Evolutionary conservation across 2,888 invertebrate species (phyloP).

Genomic region (Neria commutata): DNA sequence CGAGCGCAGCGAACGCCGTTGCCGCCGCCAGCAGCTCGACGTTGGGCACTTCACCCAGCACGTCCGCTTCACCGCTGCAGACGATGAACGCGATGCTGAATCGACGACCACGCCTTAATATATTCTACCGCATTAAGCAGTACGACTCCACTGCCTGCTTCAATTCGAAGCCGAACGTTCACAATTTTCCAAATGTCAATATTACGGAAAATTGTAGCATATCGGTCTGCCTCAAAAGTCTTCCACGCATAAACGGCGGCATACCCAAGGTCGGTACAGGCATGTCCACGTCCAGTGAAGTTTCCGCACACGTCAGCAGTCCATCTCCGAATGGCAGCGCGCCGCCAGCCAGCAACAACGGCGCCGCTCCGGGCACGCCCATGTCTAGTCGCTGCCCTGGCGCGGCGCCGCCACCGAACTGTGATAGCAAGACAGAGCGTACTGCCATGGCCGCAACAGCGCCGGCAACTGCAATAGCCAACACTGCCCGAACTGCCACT

Average conservation of each 20-base stretch:
- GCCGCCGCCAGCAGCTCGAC: constrained; percentile 11
- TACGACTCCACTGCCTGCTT: constrained; percentile 57
- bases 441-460: constrained; percentile 21
- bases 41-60: constrained; percentile 16
- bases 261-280: constrained; percentile 66
- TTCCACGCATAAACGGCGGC: constrained; percentile 76
- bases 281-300: constrained; percentile 21
- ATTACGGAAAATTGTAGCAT: constrained; percentile 58
- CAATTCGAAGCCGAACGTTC: constrained; percentile 59
- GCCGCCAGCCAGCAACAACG: constrained; percentile 37
- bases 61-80: neutral
- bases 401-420: no score
- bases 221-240: constrained; percentile 68
- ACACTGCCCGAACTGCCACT: constrained; percentile 19
- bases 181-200: constrained; percentile 61
- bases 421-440: constrained; percentile 38
- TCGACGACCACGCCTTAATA: constrained; percentile 57
- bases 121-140: constrained; percentile 59
- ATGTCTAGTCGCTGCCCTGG: constrained; percentile 41
- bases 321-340: constrained; percentile 19
- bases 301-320: constrained; percentile 21
- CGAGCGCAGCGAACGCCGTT: constrained; percentile 24
- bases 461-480: constrained; percentile 29
- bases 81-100: constrained; percentile 10
- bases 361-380: constrained; percentile 39